Evolutionary conservation across 2,113 vertebrate species (phyloP), one percentile per base, ranked within the genome.

Genomic region (Edolisoma coerulescens): DNA sequence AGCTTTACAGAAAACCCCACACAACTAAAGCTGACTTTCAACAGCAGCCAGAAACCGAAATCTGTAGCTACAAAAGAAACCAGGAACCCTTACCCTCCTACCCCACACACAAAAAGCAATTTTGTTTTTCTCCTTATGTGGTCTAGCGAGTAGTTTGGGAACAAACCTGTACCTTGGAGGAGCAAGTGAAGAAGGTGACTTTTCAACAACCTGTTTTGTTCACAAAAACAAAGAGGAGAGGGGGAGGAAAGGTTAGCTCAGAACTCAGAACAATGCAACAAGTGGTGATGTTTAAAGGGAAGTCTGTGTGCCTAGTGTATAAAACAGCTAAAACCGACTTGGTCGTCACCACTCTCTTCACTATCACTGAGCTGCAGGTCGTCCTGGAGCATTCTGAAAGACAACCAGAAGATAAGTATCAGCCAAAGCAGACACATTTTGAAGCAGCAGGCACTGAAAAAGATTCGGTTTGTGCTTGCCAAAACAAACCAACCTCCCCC

Each of bases 281-380:
- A 19, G 16, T 32, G 5, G 13, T 47, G 49, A 5, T 67, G 79
- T 78, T 94, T 90, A 57, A 91, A 88, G 90, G 88, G 75, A 83
- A 59, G 81, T 73, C 45, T 67, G 81, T 89, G 82, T 64, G 89
- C 82, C 78, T 84, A 94, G 84, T 37, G 76, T 37, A 74, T 10
- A 54, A 63, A 69, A 75, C 28, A 52, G 19, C 63, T 80, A 83
- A 79, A 84, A 97, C 98, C 97, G 76, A 98, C 98, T 85, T 98
- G 97, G 32, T 98, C 97, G 11, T 90, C 87, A 84, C 97, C 98
- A 82, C 98, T 98, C 69, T 98, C 98, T 81, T 98, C 98, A 82
- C 98, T 98, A 93, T 98, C 98, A 89, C 98, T 98, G 97, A 98
- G 95, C 90, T 98, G 97, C 73, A 98, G 98, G 93, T 98, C 98